Percentiles rank a stretch among this genome's conserved stretches.
phyloP scores from a whole-genome alignment of 2,888 invertebrate genomes.

The Hydropsyche betteni region DNA sequence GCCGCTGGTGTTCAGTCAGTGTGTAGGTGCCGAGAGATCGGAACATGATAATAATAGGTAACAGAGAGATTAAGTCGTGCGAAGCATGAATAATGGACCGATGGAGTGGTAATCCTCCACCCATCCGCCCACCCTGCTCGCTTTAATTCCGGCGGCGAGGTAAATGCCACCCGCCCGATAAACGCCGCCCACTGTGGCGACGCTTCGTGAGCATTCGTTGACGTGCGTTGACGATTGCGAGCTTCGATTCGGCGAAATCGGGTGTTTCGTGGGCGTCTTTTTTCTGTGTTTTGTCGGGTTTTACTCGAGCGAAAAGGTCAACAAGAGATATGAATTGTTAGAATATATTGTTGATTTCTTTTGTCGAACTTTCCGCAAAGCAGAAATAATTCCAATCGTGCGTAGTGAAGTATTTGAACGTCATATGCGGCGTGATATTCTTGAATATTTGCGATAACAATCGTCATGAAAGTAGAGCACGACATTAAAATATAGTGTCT shows the following conservation, averaged over 20 bases:
- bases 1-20: constrained; percentile 31
- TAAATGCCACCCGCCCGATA: not conserved
- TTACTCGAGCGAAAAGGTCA: too few relatives aligned
- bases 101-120: constrained; percentile 38
- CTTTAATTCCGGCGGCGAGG: constrained; percentile 43
- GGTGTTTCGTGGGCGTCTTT: too few relatives aligned
- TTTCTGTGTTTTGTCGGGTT: too few relatives aligned
- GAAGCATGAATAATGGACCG: constrained; percentile 50
- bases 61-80: constrained; percentile 48
- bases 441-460: constrained; percentile 2
- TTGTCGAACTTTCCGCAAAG: too few relatives aligned
- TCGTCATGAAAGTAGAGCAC: constrained; percentile 23
- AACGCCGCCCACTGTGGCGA: too few relatives aligned
- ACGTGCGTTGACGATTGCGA: too few relatives aligned
- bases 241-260: too few relatives aligned
- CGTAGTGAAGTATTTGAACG: too few relatives aligned
- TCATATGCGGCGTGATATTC: not conserved
- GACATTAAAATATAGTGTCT: constrained; percentile 27
- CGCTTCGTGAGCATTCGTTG: too few relatives aligned
- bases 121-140: constrained; percentile 12
- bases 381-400: too few relatives aligned
- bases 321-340: too few relatives aligned
- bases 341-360: too few relatives aligned
- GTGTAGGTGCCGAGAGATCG: constrained; percentile 39
- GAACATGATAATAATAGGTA: constrained; percentile 50